Evolutionary conservation across 2,113 vertebrate species (phyloP), one percentile per base, ranked within the genome.

Genomic region (Bagarius yarrelli): DNA sequence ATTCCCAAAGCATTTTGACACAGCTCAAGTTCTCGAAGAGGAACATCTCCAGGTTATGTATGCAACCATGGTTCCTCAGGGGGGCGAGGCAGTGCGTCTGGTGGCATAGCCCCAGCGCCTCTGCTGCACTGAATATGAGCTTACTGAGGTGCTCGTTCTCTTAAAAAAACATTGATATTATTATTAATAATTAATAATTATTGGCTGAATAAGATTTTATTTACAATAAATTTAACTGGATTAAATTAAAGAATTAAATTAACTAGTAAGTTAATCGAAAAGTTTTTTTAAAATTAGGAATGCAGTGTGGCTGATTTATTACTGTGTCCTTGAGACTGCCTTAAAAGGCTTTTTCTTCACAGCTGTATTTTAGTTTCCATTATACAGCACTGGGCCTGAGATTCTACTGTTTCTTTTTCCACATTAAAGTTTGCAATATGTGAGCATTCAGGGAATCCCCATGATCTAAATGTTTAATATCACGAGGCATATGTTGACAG

Each of bases 401-500:
- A 55, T 2, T 3, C 5, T 56, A 57, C 8, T 69, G 30, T 59
- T 44, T 30, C 15, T 36, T 1, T 52, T 63, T 32, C 16, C 52
- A 79, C 59, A 61, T 73, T 40, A 55, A 71, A 15, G 16, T 59
- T 53, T n/a, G 70, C 27, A 52, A 40, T 36, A 47, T 76, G 56
- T 47, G 47, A 19, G 5, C 74, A n/a, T 56, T 40, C 23, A 79
- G 78, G 78, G 53, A 79, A 79, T 79, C 66, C 78, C 36, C 66
- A 44, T 79, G 78, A 59, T 80, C 78, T 80, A 19, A 55, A 15
- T 40, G 44, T 19, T 34, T 19, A 81, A 32, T n/a, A 75, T 75
- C 80, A 81, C 72, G 34, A 75, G 80, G 50, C 50, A 56, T 44
- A 55, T 52, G 79, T 40, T 75, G 79, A 81, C 60, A 66, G 59